phyloP scores from a whole-genome alignment of 2,797 vertebrate genomes.

The Liparis tanakae region DNA sequence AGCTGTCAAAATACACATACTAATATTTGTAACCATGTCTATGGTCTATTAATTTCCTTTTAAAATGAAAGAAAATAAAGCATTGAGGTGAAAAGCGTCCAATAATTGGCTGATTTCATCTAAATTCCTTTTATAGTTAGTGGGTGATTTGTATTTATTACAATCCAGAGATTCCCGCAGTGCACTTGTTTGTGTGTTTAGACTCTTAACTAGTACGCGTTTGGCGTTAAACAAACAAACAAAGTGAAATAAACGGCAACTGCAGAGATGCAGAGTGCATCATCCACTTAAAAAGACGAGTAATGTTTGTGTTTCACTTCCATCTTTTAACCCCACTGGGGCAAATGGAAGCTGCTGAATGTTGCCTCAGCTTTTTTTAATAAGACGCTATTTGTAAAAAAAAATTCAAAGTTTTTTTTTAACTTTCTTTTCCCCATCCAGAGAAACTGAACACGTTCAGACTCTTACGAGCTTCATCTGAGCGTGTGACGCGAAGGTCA shows the following conservation, averaged over 20 bases:
- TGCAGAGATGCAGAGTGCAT: neutral
- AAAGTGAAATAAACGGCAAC: neutral
- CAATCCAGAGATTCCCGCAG: neutral
- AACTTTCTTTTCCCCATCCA: no score
- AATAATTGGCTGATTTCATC: neutral
- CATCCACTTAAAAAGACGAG: neutral
- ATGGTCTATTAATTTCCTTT: neutral
- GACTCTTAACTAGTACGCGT: neutral
- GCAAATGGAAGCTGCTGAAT: conserved; percentile 7
- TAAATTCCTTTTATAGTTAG: neutral
- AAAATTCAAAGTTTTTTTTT: no score
- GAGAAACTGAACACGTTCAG: neutral
- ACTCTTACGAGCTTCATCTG: neutral
- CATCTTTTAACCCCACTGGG: neutral
- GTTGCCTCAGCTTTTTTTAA: neutral
- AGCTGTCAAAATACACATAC: neutral
- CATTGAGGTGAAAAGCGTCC: neutral
- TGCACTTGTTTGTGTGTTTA: neutral
- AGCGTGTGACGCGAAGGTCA: neutral
- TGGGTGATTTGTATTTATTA: neutral
- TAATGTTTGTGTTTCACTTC: neutral
- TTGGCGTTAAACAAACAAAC: neutral
- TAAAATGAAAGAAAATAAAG: neutral
- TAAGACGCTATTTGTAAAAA: conserved; percentile 1
- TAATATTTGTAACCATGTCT: neutral